Percentiles rank a stretch among this genome's conserved stretches.
phyloP scores from a whole-genome alignment of 2,113 vertebrate species.

The Neoarius graeffei region DNA sequence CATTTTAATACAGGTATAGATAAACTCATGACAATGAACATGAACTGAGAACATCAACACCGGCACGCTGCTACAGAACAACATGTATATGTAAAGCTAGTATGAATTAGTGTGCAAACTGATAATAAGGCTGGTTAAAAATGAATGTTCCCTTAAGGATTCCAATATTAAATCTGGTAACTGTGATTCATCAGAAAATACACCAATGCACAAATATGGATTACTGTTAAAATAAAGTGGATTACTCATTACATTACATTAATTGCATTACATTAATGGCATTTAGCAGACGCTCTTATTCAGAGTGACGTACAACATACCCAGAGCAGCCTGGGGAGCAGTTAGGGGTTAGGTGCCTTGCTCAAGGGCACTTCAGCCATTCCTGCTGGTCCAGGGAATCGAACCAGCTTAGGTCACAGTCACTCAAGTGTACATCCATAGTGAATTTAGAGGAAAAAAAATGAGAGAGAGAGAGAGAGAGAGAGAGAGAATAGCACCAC shows the following conservation, averaged over 20 bases:
- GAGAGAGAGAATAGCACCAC: constrained; percentile 47
- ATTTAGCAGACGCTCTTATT: too few relatives aligned
- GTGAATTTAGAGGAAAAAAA: constrained; percentile 10
- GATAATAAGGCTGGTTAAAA: constrained; percentile 17
- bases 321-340: too few relatives aligned
- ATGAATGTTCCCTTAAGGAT: constrained; percentile 1
- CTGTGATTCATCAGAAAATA: constrained; percentile 1
- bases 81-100: neutral
- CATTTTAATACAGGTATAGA: constrained; percentile 9
- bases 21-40: constrained; percentile 35
- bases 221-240: constrained; percentile 59
- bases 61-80: neutral
- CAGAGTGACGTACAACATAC: too few relatives aligned
- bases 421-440: constrained; percentile 56
- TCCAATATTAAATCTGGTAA: constrained; percentile 14
- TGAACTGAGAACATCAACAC: constrained; percentile 11
- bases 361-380: too few relatives aligned
- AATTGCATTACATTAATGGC: too few relatives aligned
- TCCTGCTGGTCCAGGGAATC: too few relatives aligned
- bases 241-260: constrained; percentile 33
- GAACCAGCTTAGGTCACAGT: constrained; percentile 48
- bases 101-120: constrained; percentile 30
- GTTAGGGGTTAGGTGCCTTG: too few relatives aligned
- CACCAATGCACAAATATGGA: constrained; percentile 2
- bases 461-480: constrained; percentile 50